A percentile compares a stretch with the other conserved stretches of the same genome.
Evolutionary conservation across 2,113 vertebrate species (phyloP).

Genomic region (Ciconia maguari): DNA sequence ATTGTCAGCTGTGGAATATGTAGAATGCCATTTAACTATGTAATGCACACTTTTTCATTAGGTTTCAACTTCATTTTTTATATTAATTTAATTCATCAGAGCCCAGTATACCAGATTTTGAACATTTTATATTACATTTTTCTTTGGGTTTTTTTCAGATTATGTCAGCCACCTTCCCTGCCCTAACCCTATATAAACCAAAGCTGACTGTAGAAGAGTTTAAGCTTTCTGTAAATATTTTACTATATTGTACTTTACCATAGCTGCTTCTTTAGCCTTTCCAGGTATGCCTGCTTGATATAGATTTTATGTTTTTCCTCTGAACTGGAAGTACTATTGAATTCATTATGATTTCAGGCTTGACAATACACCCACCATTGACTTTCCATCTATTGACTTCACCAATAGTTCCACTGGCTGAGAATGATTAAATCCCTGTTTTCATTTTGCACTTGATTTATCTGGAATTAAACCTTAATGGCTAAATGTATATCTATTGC

Average conservation of each 20-base stretch:
- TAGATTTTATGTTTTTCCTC: background rate
- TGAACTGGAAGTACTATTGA: background rate
- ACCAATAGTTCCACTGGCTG: background rate
- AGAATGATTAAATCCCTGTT: background rate
- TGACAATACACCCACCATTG: background rate
- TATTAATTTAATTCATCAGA: background rate
- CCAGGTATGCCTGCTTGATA: background rate
- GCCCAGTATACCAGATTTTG: background rate
- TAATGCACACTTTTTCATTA: fast-evolving
- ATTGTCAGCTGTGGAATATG: background rate
- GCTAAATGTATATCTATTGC: background rate
- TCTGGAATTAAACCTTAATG: background rate
- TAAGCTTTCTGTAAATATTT: background rate
- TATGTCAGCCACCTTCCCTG: background rate
- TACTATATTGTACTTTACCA: background rate
- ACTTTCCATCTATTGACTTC: background rate
- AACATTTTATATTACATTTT: background rate
- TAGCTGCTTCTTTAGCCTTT: background rate
- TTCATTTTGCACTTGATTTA: background rate
- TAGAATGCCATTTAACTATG: background rate
- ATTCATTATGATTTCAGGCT: background rate
- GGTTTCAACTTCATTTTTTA: background rate
- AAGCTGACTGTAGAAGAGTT: background rate
- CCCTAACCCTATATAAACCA: background rate
- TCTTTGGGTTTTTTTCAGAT: background rate